Base-by-base conservation (phyloP, 2,888 invertebrate species). In the Copidosoma aretas region DNA sequence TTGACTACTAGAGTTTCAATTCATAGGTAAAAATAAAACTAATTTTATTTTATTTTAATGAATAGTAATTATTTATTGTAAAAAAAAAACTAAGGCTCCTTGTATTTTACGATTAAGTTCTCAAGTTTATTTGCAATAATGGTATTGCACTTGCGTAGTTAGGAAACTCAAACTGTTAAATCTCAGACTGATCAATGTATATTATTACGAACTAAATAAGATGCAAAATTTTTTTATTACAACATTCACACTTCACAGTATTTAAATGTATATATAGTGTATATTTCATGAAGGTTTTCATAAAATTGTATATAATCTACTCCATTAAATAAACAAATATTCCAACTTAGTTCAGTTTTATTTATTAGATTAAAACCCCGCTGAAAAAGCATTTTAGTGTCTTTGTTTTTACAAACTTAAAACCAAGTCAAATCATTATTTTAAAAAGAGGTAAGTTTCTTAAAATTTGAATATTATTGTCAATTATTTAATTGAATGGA, bases 201-300 rank as follows among this genome's bases (percentile, higher is more conserved):
- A 60, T 64, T 67, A 58, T 57, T 32, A 41, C 5, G 1, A 12
- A 21, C 59, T 60, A 53, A 66, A 54, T 63, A 63, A 25, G 43
- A 46, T 15, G 43, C 43, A 53, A 54, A 25, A 52, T 59, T 19
- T 52, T 24, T 52, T 19, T 17, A 39, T 58, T 60, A 25, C n/a
- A 17, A 43, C 51, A 24, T 43, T 60, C 25, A 32, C 32, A 12
- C 43, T 8, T 8, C 41, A 19, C 58, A 67, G 61, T 67, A 70
- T 67, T 67, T 25, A 58, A 54, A 58, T 70, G 67, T 70, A 70
- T 53, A 70, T 70, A 70, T 56, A 39, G 49, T 67, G 67, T 71
- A 71, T 71, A 68, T 65, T 71, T 65, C 56, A 60, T 52, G 52
- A 60, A 68, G 60, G 62, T 62, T 68, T 60, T 24, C 56, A 56